Base-by-base conservation (phyloP, 1,140 invertebrate species). In the Drosophila ohnishii region DNA sequence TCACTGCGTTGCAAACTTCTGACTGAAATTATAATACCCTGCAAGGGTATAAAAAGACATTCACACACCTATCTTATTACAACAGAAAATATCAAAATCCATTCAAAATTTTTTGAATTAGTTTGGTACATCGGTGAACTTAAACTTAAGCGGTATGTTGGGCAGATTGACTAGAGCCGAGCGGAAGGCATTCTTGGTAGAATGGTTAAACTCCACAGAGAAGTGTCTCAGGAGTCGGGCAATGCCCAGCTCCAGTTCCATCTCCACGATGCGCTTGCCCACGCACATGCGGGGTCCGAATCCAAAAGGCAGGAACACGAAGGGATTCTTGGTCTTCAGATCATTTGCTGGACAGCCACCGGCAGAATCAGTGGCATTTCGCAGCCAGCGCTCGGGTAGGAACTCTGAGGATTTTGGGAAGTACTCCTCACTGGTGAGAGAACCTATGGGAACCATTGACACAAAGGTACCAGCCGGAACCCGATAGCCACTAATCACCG, bases 261-360 rank as follows among this genome's bases (percentile, higher is more conserved):
- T 93, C 78, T 96, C 94, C 2, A 95, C 96, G 71, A 96, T 94
- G 45, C 96, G 92, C 63, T 94, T 93, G 5, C 94, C 94, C 53
- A 94, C 91, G 67, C 94, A 94, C 77, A 91, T 93, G 4, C 93
- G 84, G 0, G 93, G 92, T 14, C 95, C 95, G 58, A 94, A 94
- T 3, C 94, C 94, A 70, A 95, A 95, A 0, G 94, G 94, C 30
- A 92, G 87, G 59, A 92, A 93, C 0, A 92, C 91, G 57, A 94
- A 95, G 0, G 94, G 93, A 85, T 66, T 78, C 16, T 62, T 90
- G 3, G 80, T 28, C 47, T 79, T 90, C 2, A 90, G 61, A 0
- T 60, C 44, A 55, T 80, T 94, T 2, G 44, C 65, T 75, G 84
- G 84, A 8, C 84, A 87, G 8, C 69, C 34, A 0, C 14, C 47